Evolutionary conservation across 1,140 invertebrate genomes (phyloP).

Genomic region (Papilio polyxenes): DNA sequence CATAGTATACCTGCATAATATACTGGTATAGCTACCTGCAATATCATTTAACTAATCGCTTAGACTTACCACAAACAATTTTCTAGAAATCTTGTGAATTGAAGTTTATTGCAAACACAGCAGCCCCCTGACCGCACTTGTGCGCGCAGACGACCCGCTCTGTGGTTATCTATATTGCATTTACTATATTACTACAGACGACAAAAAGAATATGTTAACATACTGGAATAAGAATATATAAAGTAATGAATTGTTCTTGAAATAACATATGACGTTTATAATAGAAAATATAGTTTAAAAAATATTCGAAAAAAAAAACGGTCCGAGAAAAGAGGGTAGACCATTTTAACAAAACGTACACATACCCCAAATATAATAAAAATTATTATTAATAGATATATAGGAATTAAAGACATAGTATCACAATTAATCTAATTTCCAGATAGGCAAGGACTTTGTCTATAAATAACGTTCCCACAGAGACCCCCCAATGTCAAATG

Average conservation of each 20-base stretch:
- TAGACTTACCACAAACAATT: slow-evolving; percentile 25
- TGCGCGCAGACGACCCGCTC: not conserved
- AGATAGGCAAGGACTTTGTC: not conserved
- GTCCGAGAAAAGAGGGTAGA: no score
- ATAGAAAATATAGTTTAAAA: no score
- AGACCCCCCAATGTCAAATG: not conserved
- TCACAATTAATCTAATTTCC: not conserved
- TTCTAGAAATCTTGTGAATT: slow-evolving; percentile 22
- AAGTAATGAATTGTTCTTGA: no score
- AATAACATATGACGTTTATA: no score
- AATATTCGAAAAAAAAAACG: no score
- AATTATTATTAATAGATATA: no score
- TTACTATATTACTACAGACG: not conserved
- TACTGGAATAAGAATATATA: not conserved
- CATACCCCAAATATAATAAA: no score
- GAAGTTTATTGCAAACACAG: slow-evolving; percentile 25
- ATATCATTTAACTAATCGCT: not conserved
- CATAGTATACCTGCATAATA: not conserved
- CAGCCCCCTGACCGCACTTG: slow-evolving; percentile 8
- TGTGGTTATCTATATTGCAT: not conserved
- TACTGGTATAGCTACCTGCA: not conserved
- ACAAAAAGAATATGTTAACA: not conserved
- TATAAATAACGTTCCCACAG: slow-evolving; percentile 17
- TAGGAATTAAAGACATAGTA: not conserved
- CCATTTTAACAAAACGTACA: no score